phyloP scores from a whole-genome alignment of 2,797 vertebrate species.

The Erethizon dorsatum region DNA sequence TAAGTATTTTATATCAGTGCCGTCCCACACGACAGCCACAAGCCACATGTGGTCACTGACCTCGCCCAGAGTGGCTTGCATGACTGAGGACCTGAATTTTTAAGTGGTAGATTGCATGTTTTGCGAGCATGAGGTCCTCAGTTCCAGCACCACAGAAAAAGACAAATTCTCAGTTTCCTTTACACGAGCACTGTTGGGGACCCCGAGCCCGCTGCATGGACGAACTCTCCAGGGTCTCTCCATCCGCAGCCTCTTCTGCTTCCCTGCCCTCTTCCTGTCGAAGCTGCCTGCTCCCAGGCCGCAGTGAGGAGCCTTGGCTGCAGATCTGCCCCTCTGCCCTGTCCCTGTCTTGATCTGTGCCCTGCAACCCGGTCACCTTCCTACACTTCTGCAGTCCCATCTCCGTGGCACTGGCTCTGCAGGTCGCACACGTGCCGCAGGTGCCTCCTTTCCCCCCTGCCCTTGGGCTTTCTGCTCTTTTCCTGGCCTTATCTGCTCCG shows the following conservation, averaged over 20 bases:
- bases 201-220: not conserved
- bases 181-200: not conserved
- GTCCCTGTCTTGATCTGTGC: not conserved
- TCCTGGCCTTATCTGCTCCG: not conserved
- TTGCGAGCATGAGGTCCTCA: too few relatives aligned
- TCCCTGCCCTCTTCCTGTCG: not conserved
- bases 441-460: not conserved
- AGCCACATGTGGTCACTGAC: not conserved
- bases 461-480: not conserved
- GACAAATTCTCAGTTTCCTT: not conserved
- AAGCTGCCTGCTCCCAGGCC: not conserved
- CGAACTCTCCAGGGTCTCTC: not conserved
- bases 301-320: not conserved
- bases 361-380: not conserved
- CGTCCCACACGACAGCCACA: not conserved
- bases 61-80: not conserved
- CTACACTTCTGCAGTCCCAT: not conserved
- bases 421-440: fast-evolving
- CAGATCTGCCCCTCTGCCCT: not conserved
- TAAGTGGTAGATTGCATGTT: not conserved
- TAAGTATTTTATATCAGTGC: not conserved
- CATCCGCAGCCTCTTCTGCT: not conserved
- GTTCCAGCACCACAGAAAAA: not conserved
- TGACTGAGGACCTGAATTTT: not conserved
- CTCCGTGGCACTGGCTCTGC: not conserved